Conservation (phyloP, 2,113 vertebrate genomes). For the Balaeniceps rex region DNA sequence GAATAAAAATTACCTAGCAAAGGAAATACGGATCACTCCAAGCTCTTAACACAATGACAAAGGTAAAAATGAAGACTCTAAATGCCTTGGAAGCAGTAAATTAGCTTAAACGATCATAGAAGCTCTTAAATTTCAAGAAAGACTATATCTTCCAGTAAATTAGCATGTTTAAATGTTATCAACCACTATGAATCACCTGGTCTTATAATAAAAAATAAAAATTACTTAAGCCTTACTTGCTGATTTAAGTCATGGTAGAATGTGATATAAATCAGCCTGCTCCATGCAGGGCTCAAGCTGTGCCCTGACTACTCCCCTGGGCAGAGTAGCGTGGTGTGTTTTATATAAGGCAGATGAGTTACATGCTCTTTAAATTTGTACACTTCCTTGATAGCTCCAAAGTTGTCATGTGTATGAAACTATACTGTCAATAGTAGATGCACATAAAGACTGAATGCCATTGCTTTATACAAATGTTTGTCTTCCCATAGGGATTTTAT, state of each 20-base stretch:
- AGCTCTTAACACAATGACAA: background rate
- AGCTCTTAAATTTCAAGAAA: background rate
- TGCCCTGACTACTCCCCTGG: accelerated
- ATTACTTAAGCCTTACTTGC: background rate
- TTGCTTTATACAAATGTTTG: background rate
- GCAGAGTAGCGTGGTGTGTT: no score
- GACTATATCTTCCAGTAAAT: background rate
- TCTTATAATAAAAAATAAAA: background rate
- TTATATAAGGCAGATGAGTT: background rate
- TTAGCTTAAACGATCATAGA: background rate
- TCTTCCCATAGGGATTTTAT: background rate
- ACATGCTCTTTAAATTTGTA: background rate
- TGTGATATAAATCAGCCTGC: background rate
- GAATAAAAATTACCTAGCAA: background rate
- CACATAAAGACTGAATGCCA: background rate
- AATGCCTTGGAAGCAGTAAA: background rate
- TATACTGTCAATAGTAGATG: background rate
- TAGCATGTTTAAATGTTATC: background rate
- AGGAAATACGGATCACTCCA: background rate
- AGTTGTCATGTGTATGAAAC: background rate
- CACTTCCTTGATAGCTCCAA: background rate
- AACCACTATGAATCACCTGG: background rate
- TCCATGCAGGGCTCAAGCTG: background rate
- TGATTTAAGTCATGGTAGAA: background rate
- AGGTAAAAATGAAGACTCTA: background rate